Conservation (phyloP, 2,888 invertebrate genomes). For the Cerceris rybyensis region DNA sequence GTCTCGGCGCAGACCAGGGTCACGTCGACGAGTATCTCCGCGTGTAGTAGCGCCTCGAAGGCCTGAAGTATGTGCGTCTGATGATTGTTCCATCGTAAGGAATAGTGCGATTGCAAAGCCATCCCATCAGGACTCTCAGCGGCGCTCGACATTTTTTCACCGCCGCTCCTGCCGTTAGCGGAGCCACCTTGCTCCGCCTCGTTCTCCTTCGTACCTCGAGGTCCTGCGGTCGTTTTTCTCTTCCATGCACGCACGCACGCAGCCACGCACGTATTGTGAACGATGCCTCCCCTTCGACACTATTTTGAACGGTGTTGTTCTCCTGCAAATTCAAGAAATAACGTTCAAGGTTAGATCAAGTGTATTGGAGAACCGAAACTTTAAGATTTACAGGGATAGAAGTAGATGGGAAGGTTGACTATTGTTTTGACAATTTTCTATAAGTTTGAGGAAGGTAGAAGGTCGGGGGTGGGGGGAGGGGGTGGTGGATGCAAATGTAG, state of each 20-base stretch:
- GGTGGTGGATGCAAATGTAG: too few relatives aligned
- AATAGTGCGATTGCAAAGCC: slow-evolving; percentile 90
- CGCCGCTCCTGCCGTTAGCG: slow-evolving; percentile 67
- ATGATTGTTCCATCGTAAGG: slow-evolving; percentile 97
- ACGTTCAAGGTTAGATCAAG: not conserved
- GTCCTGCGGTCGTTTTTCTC: slow-evolving; percentile 54
- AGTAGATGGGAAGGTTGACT: not conserved
- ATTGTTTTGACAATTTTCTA: not conserved
- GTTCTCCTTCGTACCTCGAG: slow-evolving; percentile 63
- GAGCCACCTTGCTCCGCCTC: slow-evolving; percentile 75
- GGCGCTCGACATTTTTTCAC: slow-evolving; percentile 78
- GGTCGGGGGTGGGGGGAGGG: too few relatives aligned
- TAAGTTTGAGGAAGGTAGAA: not conserved
- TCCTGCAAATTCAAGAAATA: slow-evolving; percentile 47
- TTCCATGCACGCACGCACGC: slow-evolving; percentile 71
- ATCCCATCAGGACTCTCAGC: slow-evolving; percentile 79
- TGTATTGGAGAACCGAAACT: too few relatives aligned
- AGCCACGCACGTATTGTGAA: slow-evolving; percentile 48
- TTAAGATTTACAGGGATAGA: not conserved
- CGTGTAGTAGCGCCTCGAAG: slow-evolving; percentile 93
- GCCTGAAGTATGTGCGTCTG: slow-evolving; percentile 93
- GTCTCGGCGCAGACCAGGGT: slow-evolving; percentile 94
- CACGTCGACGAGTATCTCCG: slow-evolving; percentile 94
- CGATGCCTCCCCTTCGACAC: slow-evolving; percentile 26
- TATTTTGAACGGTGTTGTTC: slow-evolving; percentile 42